Conservation (phyloP, 2,888 invertebrate species). For the Volucella bombylans region DNA sequence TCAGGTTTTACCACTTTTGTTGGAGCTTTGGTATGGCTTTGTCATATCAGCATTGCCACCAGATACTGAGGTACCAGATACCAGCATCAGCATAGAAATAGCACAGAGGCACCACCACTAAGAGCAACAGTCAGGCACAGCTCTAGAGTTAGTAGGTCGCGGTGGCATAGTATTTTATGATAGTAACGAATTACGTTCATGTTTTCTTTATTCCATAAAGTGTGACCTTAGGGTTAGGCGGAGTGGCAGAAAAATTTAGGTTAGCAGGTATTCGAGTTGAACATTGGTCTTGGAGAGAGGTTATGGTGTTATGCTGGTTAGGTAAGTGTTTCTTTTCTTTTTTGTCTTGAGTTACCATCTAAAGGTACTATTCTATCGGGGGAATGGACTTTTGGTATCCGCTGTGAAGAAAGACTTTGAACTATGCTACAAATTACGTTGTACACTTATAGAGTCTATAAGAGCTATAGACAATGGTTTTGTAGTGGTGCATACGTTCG, state of each 20-base stretch:
- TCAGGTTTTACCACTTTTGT: slow-evolving; percentile 58
- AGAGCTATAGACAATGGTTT: too few relatives aligned
- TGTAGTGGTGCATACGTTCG: too few relatives aligned
- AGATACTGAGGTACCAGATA: not conserved
- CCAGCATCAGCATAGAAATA: too few relatives aligned
- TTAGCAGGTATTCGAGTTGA: slow-evolving; percentile 37
- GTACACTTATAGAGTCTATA: too few relatives aligned
- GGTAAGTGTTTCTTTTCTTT: too few relatives aligned
- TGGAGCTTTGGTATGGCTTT: slow-evolving; percentile 35
- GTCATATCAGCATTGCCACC: not conserved
- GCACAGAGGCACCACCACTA: too few relatives aligned
- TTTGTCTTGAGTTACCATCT: too few relatives aligned
- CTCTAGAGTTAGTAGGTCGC: slow-evolving; percentile 1
- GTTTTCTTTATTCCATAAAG: slow-evolving; percentile 41
- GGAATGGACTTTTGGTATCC: too few relatives aligned
- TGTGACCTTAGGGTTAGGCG: slow-evolving; percentile 56
- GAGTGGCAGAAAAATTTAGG: slow-evolving; percentile 51
- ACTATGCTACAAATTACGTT: too few relatives aligned
- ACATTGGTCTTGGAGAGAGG: slow-evolving; percentile 7
- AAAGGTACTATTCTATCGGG: too few relatives aligned
- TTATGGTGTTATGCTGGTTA: not conserved
- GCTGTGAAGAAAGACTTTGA: too few relatives aligned
- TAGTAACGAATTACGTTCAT: slow-evolving; percentile 37
- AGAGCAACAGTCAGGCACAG: not conserved
- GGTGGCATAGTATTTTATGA: slow-evolving; percentile 52